These are phyloP conservation scores for Sapajus apella DNA, from an alignment of 2,113 vertebrate species.

Conservation along the genomic window DNA sequence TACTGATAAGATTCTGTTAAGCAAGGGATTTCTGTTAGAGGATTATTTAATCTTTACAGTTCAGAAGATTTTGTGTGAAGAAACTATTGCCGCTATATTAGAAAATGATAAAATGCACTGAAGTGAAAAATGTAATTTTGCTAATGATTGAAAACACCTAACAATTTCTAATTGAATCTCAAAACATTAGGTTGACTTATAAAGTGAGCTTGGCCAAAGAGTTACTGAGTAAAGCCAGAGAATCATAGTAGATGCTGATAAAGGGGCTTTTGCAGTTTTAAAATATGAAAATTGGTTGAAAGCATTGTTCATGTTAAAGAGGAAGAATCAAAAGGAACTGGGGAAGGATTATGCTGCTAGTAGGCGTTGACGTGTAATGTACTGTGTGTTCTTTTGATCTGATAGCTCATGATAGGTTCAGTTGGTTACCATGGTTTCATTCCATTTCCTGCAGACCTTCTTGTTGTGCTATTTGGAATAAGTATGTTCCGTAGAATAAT, in stretches of 20 bases:
- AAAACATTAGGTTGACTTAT: slow-evolving; percentile 73
- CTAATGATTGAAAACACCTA: slow-evolving; percentile 61
- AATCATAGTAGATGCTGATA: slow-evolving; percentile 64
- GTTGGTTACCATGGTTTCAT: slow-evolving; percentile 89
- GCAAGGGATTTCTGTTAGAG: slow-evolving; percentile 38
- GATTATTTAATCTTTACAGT: slow-evolving; percentile 63
- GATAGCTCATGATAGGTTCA: slow-evolving; percentile 82
- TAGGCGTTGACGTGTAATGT: slow-evolving; percentile 83
- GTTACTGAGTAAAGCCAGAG: slow-evolving; percentile 58
- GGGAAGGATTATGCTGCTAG: slow-evolving; percentile 79
- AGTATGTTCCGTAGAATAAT: slow-evolving; percentile 79
- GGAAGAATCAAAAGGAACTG: slow-evolving; percentile 78
- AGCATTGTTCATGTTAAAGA: slow-evolving; percentile 79
- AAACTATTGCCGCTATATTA: slow-evolving; percentile 36
- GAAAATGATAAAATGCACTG: slow-evolving; percentile 61
- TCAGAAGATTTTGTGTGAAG: slow-evolving; percentile 39
- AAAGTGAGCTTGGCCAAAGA: slow-evolving; percentile 66
- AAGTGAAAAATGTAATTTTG: slow-evolving; percentile 66
- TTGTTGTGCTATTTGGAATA: slow-evolving; percentile 81
- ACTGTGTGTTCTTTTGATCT: slow-evolving; percentile 86
- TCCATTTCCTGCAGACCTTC: slow-evolving; percentile 84
- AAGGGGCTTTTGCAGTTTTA: slow-evolving; percentile 59
- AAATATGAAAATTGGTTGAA: slow-evolving; percentile 64
- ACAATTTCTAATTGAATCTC: slow-evolving; percentile 74
- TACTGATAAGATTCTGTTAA: slow-evolving; percentile 21